phyloP scores from a whole-genome alignment of 2,113 vertebrate species.

The Ovis canadensis region DNA sequence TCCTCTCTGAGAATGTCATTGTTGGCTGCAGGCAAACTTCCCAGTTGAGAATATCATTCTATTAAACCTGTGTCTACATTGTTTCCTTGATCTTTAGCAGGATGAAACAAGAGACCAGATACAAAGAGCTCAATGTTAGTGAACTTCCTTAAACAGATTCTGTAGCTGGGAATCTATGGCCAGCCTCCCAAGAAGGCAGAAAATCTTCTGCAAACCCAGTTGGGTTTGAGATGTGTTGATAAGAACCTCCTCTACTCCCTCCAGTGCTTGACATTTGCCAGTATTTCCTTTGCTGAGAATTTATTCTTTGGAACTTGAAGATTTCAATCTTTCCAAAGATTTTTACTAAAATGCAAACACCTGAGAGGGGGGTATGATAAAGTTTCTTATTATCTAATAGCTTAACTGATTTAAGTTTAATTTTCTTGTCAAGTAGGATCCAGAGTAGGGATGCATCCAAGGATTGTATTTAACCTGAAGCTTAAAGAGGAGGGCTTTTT shows the following conservation, averaged over 20 bases:
- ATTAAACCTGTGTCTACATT: neutral
- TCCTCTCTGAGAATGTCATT: conserved; percentile 24
- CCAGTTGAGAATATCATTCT: conserved; percentile 35
- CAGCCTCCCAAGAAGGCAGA: neutral
- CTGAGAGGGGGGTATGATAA: neutral
- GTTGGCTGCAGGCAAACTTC: conserved; percentile 28
- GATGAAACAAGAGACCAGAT: neutral
- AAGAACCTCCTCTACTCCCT: neutral
- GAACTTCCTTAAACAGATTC: neutral
- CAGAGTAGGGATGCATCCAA: neutral
- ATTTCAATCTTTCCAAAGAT: neutral
- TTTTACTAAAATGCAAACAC: conserved; percentile 18
- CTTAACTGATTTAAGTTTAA: conserved; percentile 6
- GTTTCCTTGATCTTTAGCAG: conserved; percentile 18
- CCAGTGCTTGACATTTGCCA: neutral
- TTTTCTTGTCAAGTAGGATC: neutral
- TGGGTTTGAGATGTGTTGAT: neutral
- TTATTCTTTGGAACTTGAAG: neutral
- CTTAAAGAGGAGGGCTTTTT: neutral
- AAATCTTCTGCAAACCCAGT: neutral
- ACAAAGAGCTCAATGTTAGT: neutral
- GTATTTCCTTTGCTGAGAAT: neutral
- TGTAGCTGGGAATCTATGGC: neutral
- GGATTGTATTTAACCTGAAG: neutral
- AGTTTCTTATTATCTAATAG: neutral